Conservation (phyloP, 2,113 vertebrate genomes). For the Rhabdomys dilectus region DNA sequence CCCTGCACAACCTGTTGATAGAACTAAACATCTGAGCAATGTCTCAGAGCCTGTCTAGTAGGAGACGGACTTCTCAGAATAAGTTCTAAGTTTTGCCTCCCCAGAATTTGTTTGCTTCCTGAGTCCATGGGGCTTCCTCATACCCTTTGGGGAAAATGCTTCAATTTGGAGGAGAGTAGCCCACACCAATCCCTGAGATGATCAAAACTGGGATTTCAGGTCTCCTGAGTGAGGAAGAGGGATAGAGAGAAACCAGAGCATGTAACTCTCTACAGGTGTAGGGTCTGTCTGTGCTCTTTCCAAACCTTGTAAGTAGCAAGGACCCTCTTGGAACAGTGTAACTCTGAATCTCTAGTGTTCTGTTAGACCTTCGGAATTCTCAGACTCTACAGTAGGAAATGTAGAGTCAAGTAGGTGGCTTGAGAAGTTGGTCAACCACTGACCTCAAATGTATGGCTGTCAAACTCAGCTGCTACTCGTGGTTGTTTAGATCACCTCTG, state of each 20-base stretch:
- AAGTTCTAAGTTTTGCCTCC: neutral
- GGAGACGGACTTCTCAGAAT: neutral
- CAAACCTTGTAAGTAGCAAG: neutral
- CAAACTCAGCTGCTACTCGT: neutral
- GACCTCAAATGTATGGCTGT: too few relatives aligned
- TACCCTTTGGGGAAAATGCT: neutral
- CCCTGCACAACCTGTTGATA: accelerated
- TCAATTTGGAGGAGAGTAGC: too few relatives aligned
- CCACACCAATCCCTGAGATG: neutral
- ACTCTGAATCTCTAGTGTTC: neutral
- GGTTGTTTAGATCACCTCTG: neutral
- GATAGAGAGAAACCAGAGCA: neutral
- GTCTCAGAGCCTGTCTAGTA: neutral
- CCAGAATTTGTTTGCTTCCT: neutral
- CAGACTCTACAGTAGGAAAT: neutral
- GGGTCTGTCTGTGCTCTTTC: neutral
- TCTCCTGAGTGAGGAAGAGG: neutral
- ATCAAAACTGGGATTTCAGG: neutral
- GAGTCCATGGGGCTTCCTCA: neutral
- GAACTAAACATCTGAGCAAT: neutral
- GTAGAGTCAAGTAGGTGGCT: neutral
- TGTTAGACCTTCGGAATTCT: neutral
- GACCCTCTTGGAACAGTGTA: neutral
- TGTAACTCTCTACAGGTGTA: too few relatives aligned
- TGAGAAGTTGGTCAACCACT: neutral